These are phyloP conservation scores for Vannuccia rotundouncinata DNA, from an alignment of 2,888 invertebrate genomes.

Conservation along the genomic window DNA sequence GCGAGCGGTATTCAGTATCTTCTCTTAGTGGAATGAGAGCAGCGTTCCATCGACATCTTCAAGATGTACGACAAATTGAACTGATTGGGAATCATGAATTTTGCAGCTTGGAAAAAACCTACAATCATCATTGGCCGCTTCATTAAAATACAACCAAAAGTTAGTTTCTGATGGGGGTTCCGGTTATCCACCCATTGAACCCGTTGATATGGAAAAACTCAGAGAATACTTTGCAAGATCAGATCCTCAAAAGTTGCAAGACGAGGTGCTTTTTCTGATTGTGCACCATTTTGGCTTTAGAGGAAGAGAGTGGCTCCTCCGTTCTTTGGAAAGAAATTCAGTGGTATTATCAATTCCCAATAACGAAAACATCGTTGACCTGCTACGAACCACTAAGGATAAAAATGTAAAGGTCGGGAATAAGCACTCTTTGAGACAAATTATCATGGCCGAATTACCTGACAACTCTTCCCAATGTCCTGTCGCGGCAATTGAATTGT, in stretches of 20 bases:
- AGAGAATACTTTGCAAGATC: background rate
- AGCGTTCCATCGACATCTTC: background rate
- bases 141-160: background rate
- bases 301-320: conserved; percentile 32
- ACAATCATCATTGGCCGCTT: background rate
- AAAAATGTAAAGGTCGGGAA: no score
- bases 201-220: conserved; percentile 1
- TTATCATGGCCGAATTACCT: no score
- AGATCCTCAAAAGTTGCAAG: background rate
- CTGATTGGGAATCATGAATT: background rate
- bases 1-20: background rate
- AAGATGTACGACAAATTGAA: background rate
- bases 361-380: no score
- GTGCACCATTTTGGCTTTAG: conserved; percentile 30
- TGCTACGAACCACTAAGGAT: no score
- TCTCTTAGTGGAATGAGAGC: conserved; percentile 24
- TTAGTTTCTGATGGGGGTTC: background rate
- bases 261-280: conserved; percentile 18
- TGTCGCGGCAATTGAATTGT: no score
- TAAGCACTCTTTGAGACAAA: no score
- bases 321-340: no score
- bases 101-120: no score
- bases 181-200: conserved; percentile 28
- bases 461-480: no score
- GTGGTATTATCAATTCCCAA: no score